Evolutionary conservation across 2,113 vertebrate species (phyloP), one percentile per base, ranked within the genome.

Genomic region (Chrysemys picta): DNA sequence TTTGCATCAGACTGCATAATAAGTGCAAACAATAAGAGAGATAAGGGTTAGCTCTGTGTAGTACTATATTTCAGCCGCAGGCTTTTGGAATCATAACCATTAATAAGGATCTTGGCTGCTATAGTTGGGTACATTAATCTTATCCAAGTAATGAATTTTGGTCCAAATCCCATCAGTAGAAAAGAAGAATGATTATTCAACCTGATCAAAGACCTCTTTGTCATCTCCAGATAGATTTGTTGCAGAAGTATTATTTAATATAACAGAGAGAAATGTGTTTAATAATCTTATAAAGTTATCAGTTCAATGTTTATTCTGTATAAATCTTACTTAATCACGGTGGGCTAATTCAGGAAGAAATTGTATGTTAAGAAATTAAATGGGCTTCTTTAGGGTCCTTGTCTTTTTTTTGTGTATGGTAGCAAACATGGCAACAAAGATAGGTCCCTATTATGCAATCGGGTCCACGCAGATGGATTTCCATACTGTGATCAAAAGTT

Each of bases 71-170:
- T 95, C 35, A 6, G 53, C 62, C 45, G 42, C 92, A 95, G 91
- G 38, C 59, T 91, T 88, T 86, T 81, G 10, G 56, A 96, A 94
- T 95, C 1, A 0, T 94, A 93, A 94, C 57, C 93, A 96, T 89
- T 96, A 96, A 97, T 93, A 89, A 96, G 45, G 42, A 59, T 89
- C 81, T 88, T 93, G 92, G 91, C 94, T 97, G 88, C 88, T 91
- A 90, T 92, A 52, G 35, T 78, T 88, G 54, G 49, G 14, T 87
- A 90, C 72, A 72, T 96, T 91, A 93, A 95, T 97, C 94, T 94
- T 90, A 65, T 76, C 50, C 69, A 96, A 95, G 59, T 92, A 95
- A 96, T 94, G 87, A 88, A 95, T 94, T 96, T 95, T 93, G 83
- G 27, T 93, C 88, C 91, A 86, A 96, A 93, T 96, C 81, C 84